phyloP scores from a whole-genome alignment of 2,888 invertebrate genomes.

The Mycalesis mineus region DNA sequence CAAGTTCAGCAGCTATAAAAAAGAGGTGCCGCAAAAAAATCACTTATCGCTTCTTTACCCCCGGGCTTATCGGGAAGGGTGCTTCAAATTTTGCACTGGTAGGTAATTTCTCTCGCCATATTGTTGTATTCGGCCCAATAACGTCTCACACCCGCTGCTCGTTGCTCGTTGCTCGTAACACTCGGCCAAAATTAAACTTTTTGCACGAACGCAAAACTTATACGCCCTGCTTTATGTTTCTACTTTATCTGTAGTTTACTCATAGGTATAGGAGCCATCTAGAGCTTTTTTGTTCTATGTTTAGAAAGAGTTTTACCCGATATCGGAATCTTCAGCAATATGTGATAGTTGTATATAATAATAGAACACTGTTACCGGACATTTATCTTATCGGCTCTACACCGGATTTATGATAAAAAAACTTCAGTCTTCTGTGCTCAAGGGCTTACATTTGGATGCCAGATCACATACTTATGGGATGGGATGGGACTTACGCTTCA shows the following conservation, averaged over 20 bases:
- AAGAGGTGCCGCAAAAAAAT: slow-evolving; percentile 3
- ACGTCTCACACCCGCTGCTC: slow-evolving; percentile 48
- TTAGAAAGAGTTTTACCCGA: too few species aligned
- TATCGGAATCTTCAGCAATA: too few species aligned
- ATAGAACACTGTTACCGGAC: too few species aligned
- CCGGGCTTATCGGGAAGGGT: slow-evolving; percentile 47
- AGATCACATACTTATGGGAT: too few species aligned
- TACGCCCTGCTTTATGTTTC: background rate
- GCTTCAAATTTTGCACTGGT: slow-evolving; percentile 53
- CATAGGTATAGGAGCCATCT: too few species aligned
- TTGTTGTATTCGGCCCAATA: slow-evolving; percentile 53
- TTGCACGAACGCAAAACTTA: slow-evolving; percentile 49
- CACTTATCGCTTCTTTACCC: slow-evolving; percentile 13
- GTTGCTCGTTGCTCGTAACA: slow-evolving; percentile 47
- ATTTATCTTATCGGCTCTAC: slow-evolving; percentile 56
- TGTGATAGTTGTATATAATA: too few species aligned
- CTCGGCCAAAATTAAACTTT: slow-evolving; percentile 65
- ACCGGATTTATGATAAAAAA: slow-evolving; percentile 49
- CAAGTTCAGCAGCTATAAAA: background rate
- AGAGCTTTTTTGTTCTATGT: too few species aligned
- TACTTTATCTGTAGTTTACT: background rate
- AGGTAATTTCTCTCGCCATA: slow-evolving; percentile 63
- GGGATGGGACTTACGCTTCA: too few species aligned
- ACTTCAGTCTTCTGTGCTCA: slow-evolving; percentile 48
- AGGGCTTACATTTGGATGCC: slow-evolving; percentile 35